These are phyloP conservation scores for Ceriagrion tenellum DNA, from an alignment of 2,888 invertebrate genomes.

Conservation along the genomic window DNA sequence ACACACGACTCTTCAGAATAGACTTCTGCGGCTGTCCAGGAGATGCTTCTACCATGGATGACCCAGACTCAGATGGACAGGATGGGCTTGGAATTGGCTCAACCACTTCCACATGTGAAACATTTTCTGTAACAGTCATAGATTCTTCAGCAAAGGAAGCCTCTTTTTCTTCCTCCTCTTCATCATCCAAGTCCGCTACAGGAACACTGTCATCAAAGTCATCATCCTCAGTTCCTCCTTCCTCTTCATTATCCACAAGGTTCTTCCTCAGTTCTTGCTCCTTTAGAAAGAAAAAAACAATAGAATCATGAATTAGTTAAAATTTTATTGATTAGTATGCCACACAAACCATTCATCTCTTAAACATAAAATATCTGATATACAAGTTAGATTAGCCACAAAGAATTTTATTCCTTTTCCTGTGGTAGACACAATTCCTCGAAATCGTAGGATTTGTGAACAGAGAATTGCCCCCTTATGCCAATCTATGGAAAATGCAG, in stretches of 20 bases:
- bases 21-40: slow-evolving; percentile 71
- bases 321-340: too few species aligned
- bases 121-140: slow-evolving; percentile 73
- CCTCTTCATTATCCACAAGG: slow-evolving; percentile 72
- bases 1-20: slow-evolving; percentile 74
- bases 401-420: too few species aligned
- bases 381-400: too few species aligned
- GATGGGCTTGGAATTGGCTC: slow-evolving; percentile 55
- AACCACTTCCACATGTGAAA: slow-evolving; percentile 47
- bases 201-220: slow-evolving; percentile 74
- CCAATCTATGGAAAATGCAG: too few species aligned
- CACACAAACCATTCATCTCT: too few species aligned
- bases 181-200: slow-evolving; percentile 76
- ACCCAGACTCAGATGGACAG: slow-evolving; percentile 32
- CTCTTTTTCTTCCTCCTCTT: slow-evolving; percentile 76
- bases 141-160: slow-evolving; percentile 71
- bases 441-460: too few species aligned
- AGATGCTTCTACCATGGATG: slow-evolving; percentile 30
- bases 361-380: too few species aligned
- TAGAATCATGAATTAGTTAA: too few species aligned
- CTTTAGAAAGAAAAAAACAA: neutral
- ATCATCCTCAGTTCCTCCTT: slow-evolving; percentile 72
- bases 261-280: slow-evolving; percentile 71
- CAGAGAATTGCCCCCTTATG: too few species aligned
- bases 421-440: too few species aligned